phyloP scores from a whole-genome alignment of 1,140 invertebrate genomes.

The Oncopeltus fasciatus region DNA sequence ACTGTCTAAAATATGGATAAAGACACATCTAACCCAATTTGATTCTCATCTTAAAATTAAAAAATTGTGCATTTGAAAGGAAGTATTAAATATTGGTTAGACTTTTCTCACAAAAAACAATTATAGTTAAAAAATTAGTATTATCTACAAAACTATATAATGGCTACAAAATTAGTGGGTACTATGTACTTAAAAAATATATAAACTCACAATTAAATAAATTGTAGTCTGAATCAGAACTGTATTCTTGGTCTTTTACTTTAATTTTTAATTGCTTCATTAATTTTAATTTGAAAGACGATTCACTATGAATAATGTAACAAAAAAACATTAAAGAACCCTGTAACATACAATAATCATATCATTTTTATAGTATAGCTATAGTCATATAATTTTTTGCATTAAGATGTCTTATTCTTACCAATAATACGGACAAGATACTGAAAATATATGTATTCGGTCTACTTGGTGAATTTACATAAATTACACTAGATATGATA shows the following conservation, averaged over 20 bases:
- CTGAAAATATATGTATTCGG: slow-evolving; percentile 43
- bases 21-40: no score
- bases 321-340: slow-evolving; percentile 34
- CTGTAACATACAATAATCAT: slow-evolving; percentile 26
- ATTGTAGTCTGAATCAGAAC: slow-evolving; percentile 33
- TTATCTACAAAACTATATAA: no score
- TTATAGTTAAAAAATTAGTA: no score
- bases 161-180: no score
- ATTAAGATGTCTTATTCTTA: slow-evolving; percentile 34
- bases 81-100: no score
- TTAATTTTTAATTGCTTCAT: slow-evolving; percentile 24
- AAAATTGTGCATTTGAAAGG: no score
- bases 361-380: no score
- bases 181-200: no score
- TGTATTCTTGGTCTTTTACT: slow-evolving; percentile 29
- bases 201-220: slow-evolving; percentile 34
- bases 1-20: no score
- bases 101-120: no score
- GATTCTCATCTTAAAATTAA: no score
- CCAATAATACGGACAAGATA: slow-evolving; percentile 39
- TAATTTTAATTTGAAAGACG: slow-evolving; percentile 23
- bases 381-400: no score
- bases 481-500: slow-evolving; percentile 41
- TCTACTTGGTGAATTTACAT: slow-evolving; percentile 40
- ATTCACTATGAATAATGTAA: slow-evolving; percentile 35